Conservation (phyloP, 1,140 invertebrate genomes). For the Orius laevigatus region DNA sequence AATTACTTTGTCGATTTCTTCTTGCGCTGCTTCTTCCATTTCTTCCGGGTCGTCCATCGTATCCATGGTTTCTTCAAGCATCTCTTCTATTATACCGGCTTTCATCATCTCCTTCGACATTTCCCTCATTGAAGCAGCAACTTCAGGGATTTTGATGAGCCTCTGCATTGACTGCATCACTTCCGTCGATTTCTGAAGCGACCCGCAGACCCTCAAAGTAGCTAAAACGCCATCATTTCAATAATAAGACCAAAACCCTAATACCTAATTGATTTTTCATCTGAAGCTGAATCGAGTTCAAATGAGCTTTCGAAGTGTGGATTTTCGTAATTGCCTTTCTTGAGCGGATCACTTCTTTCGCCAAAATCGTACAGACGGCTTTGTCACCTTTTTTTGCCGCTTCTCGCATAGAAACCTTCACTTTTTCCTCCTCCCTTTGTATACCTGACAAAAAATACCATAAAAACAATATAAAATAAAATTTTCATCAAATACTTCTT, state of each 20-base stretch:
- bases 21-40: slow-evolving; percentile 81
- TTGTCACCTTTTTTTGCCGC: slow-evolving; percentile 91
- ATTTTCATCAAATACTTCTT: slow-evolving; percentile 44
- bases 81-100: slow-evolving; percentile 97
- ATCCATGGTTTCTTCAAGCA: slow-evolving; percentile 97
- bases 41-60: slow-evolving; percentile 75
- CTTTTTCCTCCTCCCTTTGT: slow-evolving; percentile 93
- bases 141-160: slow-evolving; percentile 76
- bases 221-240: slow-evolving; percentile 41
- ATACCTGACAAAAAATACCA: slow-evolving; percentile 45
- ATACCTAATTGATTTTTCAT: slow-evolving; percentile 98
- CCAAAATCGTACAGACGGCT: slow-evolving; percentile 85
- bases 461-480: slow-evolving; percentile 3
- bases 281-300: slow-evolving; percentile 91
- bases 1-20: slow-evolving; percentile 87
- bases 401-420: slow-evolving; percentile 84
- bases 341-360: slow-evolving; percentile 86
- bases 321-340: slow-evolving; percentile 81
- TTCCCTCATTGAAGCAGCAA: slow-evolving; percentile 91
- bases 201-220: slow-evolving; percentile 75
- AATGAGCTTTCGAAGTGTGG: slow-evolving; percentile 89
- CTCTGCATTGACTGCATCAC: slow-evolving; percentile 96
- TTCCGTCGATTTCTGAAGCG: slow-evolving; percentile 82
- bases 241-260: not conserved
- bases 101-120: slow-evolving; percentile 98